These are phyloP conservation scores for Dasypolia templi DNA, from an alignment of 2,888 invertebrate genomes.

Conservation along the genomic window DNA sequence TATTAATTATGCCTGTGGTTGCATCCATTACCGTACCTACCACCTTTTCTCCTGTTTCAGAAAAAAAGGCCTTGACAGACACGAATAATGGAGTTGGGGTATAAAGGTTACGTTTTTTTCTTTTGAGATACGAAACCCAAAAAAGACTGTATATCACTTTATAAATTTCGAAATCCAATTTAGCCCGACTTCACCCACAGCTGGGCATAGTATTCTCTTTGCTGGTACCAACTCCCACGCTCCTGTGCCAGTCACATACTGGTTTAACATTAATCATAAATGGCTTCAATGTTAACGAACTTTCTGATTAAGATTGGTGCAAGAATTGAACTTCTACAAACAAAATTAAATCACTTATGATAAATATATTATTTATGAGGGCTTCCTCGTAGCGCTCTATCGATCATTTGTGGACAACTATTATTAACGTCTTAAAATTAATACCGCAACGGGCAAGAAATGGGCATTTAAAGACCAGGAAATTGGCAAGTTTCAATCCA, in stretches of 20 bases:
- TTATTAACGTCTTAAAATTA: not conserved
- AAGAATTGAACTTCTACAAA: not conserved
- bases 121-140: not conserved
- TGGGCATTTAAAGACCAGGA: not conserved
- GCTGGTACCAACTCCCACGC: not conserved
- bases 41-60: too few relatives aligned
- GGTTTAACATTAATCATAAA: not conserved
- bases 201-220: not conserved
- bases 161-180: not conserved
- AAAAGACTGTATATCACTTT: not conserved
- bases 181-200: not conserved
- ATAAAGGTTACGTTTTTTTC: too few relatives aligned
- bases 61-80: too few relatives aligned
- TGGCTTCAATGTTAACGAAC: not conserved
- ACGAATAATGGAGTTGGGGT: too few relatives aligned
- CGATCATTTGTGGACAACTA: not conserved
- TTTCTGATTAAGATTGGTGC: not conserved
- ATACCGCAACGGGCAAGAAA: not conserved
- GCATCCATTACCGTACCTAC: too few relatives aligned
- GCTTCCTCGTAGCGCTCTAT: not conserved
- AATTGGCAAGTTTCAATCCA: not conserved
- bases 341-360: not conserved
- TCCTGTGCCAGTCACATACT: not conserved
- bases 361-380: conserved; percentile 10
- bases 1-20: too few relatives aligned